Evolutionary conservation across 2,797 vertebrate genomes (phyloP).

Genomic region (Champsocephalus esox): DNA sequence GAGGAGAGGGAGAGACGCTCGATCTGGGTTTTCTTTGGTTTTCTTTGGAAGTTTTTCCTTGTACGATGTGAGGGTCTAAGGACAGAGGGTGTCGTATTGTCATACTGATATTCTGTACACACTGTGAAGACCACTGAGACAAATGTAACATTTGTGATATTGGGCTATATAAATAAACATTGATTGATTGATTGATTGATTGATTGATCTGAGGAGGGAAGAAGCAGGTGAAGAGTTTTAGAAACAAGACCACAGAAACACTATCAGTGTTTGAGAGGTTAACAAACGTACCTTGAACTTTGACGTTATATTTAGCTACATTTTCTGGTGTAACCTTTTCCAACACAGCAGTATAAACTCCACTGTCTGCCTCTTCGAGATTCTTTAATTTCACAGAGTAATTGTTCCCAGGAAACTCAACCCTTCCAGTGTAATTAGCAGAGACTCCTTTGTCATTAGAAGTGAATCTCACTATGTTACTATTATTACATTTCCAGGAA

Average conservation of each 20-base stretch:
- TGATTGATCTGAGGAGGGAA: slow-evolving; percentile 25
- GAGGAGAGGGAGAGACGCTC: slow-evolving; percentile 29
- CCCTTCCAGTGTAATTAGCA: rapidly evolving
- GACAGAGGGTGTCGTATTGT: no score
- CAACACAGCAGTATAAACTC: background rate
- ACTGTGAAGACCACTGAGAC: no score
- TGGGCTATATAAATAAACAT: no score
- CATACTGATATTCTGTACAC: no score
- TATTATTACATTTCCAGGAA: background rate
- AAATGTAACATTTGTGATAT: no score
- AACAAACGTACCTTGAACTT: slow-evolving; percentile 53
- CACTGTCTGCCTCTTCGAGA: slow-evolving; percentile 30
- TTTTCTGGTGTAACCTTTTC: rapidly evolving
- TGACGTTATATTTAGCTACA: slow-evolving; percentile 3
- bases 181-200: no score
- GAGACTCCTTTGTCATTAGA: no score
- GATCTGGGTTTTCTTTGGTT: no score
- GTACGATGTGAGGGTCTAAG: no score
- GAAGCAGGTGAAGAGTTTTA: background rate
- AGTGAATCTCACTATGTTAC: no score
- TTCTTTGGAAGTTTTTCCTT: no score
- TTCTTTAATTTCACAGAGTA: slow-evolving; percentile 51
- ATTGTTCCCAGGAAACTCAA: background rate
- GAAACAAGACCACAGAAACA: background rate
- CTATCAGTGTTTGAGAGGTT: background rate